phyloP scores from a whole-genome alignment of 2,888 invertebrate species.

The Pachliopta kotzebuea region DNA sequence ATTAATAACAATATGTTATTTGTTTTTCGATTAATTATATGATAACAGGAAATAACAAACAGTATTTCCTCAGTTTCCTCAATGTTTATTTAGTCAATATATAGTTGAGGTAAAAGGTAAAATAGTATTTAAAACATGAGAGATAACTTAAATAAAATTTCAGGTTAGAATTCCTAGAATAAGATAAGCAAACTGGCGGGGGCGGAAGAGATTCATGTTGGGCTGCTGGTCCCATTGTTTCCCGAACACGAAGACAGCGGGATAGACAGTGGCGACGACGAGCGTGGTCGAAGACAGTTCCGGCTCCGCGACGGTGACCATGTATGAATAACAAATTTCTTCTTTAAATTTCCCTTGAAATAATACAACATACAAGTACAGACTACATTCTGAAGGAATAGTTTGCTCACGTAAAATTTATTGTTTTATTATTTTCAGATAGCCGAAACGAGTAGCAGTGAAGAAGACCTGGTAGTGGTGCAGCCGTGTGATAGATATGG shows the following conservation, averaged over 20 bases:
- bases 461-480: slow-evolving; percentile 41
- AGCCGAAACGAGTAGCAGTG: slow-evolving; percentile 47
- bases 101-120: too few species aligned
- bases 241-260: slow-evolving; percentile 61
- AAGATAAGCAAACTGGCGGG: slow-evolving; percentile 51
- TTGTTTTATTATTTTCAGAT: slow-evolving; percentile 39
- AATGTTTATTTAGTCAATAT: too few species aligned
- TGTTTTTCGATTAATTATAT: too few species aligned
- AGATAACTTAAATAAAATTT: not conserved
- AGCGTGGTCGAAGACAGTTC: slow-evolving; percentile 25
- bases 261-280: slow-evolving; percentile 63
- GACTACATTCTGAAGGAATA: too few species aligned
- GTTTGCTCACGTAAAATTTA: too few species aligned
- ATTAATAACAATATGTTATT: too few species aligned
- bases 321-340: not conserved
- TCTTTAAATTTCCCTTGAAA: not conserved
- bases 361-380: too few species aligned
- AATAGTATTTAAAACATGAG: too few species aligned
- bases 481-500: slow-evolving; percentile 34
- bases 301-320: slow-evolving; percentile 4
- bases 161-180: not conserved
- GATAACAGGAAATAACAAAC: too few species aligned
- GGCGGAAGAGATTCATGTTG: slow-evolving; percentile 36
- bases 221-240: slow-evolving; percentile 42
- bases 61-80: too few species aligned